Evolutionary conservation across 1,140 invertebrate genomes (phyloP).

Genomic region (Philaenus spumarius): DNA sequence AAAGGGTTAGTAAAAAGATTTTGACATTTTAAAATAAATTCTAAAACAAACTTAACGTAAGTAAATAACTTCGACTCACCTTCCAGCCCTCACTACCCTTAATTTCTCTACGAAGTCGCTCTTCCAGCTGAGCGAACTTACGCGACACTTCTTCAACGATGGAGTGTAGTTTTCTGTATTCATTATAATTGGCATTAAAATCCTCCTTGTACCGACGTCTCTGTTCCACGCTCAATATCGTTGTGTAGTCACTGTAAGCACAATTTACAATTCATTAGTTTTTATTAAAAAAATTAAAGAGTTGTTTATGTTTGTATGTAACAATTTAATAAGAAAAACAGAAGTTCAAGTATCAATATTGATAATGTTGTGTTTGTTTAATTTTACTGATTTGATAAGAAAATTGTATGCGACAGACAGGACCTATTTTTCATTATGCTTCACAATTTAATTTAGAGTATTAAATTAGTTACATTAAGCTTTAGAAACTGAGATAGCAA

Average conservation of each 20-base stretch:
- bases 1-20: not conserved
- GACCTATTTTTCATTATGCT: no score
- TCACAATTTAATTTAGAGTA: no score
- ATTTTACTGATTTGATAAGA: no score
- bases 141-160: slow-evolving; percentile 67
- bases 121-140: slow-evolving; percentile 66
- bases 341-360: no score
- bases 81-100: slow-evolving; percentile 46
- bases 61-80: slow-evolving; percentile 35
- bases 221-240: slow-evolving; percentile 66
- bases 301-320: no score
- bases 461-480: no score
- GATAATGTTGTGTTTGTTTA: no score
- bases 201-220: slow-evolving; percentile 79
- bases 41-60: not conserved
- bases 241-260: slow-evolving; percentile 63
- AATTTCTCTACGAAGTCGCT: slow-evolving; percentile 43
- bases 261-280: not conserved
- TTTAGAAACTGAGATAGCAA: no score
- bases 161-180: slow-evolving; percentile 69
- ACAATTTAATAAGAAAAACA: no score
- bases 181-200: slow-evolving; percentile 76
- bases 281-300: no score
- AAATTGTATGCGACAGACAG: no score
- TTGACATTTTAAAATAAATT: not conserved